A percentile compares a stretch with the other conserved stretches of the same genome.
Evolutionary conservation across 2,797 vertebrate species (phyloP).

Genomic region (Ceryle rudis): DNA sequence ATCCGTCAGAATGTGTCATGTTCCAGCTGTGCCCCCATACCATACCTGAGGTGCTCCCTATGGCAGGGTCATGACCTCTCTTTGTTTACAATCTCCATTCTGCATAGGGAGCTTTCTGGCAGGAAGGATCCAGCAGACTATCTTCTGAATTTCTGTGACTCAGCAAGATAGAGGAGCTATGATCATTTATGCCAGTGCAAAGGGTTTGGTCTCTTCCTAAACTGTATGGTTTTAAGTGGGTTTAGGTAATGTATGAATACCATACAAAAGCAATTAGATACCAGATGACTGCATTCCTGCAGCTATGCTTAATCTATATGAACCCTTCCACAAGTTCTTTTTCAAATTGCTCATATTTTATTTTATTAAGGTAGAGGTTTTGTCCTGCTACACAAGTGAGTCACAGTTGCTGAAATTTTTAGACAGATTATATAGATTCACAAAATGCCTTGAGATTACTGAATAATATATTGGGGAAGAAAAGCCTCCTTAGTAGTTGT

Average conservation of each 20-base stretch:
- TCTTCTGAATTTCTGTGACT: background rate
- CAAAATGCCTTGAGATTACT: background rate
- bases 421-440: background rate
- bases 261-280: background rate
- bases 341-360: background rate
- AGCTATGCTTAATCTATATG: background rate
- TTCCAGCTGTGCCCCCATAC: background rate
- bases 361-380: background rate
- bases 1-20: rapidly evolving
- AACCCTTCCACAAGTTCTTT: background rate
- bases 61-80: background rate
- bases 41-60: background rate
- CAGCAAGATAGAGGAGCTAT: background rate
- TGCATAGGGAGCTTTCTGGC: background rate
- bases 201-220: background rate
- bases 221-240: background rate
- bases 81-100: background rate
- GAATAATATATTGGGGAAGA: background rate
- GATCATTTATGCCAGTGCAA: background rate
- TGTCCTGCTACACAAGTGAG: background rate
- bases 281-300: background rate
- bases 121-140: background rate
- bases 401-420: background rate
- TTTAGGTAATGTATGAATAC: background rate
- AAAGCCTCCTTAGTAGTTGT: background rate